A percentile compares a stretch with the other conserved stretches of the same genome.
Conservation (phyloP, 2,888 invertebrate species). For the Digitonthophagus gazella region DNA sequence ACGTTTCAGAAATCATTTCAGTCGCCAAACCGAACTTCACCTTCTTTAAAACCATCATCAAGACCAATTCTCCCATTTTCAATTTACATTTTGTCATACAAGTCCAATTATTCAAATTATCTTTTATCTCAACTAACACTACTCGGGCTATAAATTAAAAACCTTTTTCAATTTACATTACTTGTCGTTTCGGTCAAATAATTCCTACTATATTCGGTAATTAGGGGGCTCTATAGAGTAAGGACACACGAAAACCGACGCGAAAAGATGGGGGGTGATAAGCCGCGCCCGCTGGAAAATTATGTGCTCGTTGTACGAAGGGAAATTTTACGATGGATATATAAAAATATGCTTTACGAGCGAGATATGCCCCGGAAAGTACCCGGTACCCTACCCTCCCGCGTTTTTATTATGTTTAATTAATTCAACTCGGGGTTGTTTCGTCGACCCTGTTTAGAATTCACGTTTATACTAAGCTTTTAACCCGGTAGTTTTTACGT, state of each 20-base stretch:
- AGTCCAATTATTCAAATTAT: no score
- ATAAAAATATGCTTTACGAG: conserved; percentile 13
- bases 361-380: conserved; percentile 2
- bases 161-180: no score
- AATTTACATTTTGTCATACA: no score
- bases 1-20: no score
- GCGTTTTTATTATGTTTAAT: conserved; percentile 14
- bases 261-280: background rate
- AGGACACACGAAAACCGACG: background rate
- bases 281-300: background rate
- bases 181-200: no score
- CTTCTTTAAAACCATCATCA: no score
- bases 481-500: background rate
- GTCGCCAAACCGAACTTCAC: no score
- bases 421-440: conserved; percentile 13
- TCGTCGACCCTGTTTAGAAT: conserved; percentile 4
- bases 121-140: no score
- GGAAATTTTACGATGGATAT: background rate
- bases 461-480: background rate
- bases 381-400: background rate
- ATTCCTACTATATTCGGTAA: background rate
- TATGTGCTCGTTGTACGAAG: conserved; percentile 1
- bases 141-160: no score
- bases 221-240: background rate
- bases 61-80: no score